phyloP scores from a whole-genome alignment of 2,797 vertebrate genomes.

The Brachyalestes nurse region DNA sequence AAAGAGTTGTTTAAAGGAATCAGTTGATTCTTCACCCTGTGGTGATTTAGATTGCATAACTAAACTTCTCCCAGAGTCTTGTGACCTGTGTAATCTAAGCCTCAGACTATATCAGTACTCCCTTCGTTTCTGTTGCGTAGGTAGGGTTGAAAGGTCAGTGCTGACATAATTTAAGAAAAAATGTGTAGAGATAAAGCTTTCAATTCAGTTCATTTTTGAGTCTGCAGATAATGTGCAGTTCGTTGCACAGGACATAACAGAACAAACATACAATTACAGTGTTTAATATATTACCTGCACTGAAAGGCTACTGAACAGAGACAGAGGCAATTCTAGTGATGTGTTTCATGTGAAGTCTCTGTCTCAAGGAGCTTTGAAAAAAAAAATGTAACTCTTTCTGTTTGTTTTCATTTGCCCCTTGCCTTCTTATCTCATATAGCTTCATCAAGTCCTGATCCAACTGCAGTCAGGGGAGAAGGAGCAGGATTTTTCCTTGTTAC shows the following conservation, averaged over 20 bases:
- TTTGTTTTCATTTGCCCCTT: no score
- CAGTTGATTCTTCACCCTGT: background rate
- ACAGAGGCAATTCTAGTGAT: no score
- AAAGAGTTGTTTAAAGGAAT: background rate
- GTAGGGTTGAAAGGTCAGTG: no score
- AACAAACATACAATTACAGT: no score
- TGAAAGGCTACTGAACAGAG: no score
- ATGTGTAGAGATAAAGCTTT: no score
- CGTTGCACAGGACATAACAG: no score
- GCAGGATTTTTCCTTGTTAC: conserved; percentile 87
- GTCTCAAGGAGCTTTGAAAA: background rate
- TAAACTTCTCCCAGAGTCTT: background rate
- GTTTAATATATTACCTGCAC: no score
- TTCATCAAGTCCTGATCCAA: conserved; percentile 95
- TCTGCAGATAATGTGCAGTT: no score
- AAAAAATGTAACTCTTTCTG: background rate
- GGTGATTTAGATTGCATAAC: background rate
- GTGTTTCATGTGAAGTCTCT: no score
- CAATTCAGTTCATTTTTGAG: no score
- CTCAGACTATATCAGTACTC: background rate
- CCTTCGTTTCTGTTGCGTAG: background rate
- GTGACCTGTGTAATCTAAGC: background rate
- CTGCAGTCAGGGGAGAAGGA: conserved; percentile 92
- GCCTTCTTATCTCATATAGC: conserved; percentile 73
- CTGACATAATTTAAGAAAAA: no score